Percentiles rank a stretch among this genome's conserved stretches.
These are phyloP conservation scores for Xestoiulus laeticollis DNA, from an alignment of 2,888 invertebrate genomes.

Conservation along the genomic window DNA sequence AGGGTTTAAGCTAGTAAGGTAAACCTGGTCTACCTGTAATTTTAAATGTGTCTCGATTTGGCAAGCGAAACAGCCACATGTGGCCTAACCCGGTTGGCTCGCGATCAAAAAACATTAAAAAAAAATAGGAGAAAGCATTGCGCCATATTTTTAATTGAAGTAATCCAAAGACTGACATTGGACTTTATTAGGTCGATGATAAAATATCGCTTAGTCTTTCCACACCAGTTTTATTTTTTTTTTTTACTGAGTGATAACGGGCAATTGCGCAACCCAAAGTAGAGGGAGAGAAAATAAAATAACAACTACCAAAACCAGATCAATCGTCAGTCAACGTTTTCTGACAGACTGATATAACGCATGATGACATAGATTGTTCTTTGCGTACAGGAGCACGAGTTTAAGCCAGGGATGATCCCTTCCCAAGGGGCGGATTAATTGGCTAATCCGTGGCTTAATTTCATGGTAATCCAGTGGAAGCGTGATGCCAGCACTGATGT, in stretches of 20 bases:
- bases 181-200: slow-evolving; percentile 25
- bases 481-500: neutral
- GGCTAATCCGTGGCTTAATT: neutral
- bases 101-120: neutral
- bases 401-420: neutral
- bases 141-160: slow-evolving; percentile 37
- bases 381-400: neutral
- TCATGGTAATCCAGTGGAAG: neutral
- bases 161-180: neutral
- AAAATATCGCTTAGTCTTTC: neutral
- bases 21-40: slow-evolving; percentile 34
- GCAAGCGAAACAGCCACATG: neutral
- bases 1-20: neutral
- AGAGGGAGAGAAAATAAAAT: neutral
- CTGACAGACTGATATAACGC: neutral
- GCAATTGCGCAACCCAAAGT: neutral
- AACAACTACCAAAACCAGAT: neutral
- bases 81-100: neutral
- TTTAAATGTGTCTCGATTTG: neutral
- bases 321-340: neutral
- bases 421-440: neutral
- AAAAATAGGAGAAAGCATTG: neutral
- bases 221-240: neutral
- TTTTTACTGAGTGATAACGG: neutral
- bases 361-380: neutral